phyloP scores from a whole-genome alignment of 1,140 invertebrate genomes.

The Phocides pigmalion region DNA sequence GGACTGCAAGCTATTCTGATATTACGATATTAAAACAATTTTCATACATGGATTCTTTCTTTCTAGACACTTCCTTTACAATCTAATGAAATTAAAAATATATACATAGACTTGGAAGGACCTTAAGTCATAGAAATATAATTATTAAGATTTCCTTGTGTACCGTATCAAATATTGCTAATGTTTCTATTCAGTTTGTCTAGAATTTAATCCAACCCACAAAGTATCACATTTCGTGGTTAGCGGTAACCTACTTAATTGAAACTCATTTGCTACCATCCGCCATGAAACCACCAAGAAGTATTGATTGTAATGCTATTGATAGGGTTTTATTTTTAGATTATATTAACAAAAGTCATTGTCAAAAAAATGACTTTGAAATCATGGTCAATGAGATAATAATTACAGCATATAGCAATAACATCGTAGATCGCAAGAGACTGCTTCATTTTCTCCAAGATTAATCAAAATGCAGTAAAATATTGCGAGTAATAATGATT shows the following conservation, averaged over 20 bases:
- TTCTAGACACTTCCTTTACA: too few relatives aligned
- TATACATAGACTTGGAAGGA: too few relatives aligned
- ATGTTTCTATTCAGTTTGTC: conserved; percentile 1
- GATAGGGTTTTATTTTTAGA: conserved; percentile 3
- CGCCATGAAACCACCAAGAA: conserved; percentile 20
- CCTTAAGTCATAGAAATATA: too few relatives aligned
- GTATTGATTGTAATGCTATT: not conserved
- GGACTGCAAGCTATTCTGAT: too few relatives aligned
- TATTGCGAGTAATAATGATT: conserved; percentile 41
- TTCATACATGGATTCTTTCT: too few relatives aligned
- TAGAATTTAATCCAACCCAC: conserved; percentile 29
- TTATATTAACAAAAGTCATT: conserved; percentile 11
- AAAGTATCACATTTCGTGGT: conserved; percentile 18
- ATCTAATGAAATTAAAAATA: too few relatives aligned
- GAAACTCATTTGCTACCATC: conserved; percentile 32
- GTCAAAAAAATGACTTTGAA: conserved; percentile 18
- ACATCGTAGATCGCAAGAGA: not conserved
- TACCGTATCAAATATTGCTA: not conserved
- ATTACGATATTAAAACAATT: too few relatives aligned
- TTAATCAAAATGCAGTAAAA: conserved; percentile 15
- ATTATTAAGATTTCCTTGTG: too few relatives aligned
- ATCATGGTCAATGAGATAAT: conserved; percentile 20
- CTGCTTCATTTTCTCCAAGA: not conserved
- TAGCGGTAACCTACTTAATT: conserved; percentile 32
- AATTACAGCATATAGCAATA: not conserved